Evolutionary conservation across 2,888 invertebrate genomes (phyloP).

Genomic region (Phorcus lineatus): DNA sequence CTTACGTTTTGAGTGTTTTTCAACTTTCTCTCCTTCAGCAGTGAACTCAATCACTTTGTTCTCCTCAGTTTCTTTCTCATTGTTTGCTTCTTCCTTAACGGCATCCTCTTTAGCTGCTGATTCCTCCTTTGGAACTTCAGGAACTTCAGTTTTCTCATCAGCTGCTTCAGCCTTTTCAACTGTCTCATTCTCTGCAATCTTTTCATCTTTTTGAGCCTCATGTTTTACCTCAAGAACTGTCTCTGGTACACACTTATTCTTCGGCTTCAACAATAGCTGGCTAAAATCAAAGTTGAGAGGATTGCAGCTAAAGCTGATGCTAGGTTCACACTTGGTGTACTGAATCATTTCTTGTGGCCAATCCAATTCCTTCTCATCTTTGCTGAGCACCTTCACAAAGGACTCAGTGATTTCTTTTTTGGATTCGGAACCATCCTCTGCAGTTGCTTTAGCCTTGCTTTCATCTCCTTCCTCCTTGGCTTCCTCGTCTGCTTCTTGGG

Average conservation of each 20-base stretch:
- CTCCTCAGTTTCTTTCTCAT: conserved; percentile 43
- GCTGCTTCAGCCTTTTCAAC: not conserved
- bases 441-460: conserved; percentile 29
- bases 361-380: conserved; percentile 65
- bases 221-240: conserved; percentile 28
- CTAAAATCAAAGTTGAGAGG: conserved; percentile 72
- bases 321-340: conserved; percentile 63
- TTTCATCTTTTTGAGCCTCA: conserved; percentile 31
- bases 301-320: conserved; percentile 70
- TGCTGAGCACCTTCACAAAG: conserved; percentile 63
- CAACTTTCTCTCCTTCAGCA: conserved; percentile 30
- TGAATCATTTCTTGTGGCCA: conserved; percentile 73
- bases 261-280: conserved; percentile 48
- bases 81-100: conserved; percentile 10
- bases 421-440: conserved; percentile 12
- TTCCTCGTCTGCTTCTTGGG: conserved; percentile 44
- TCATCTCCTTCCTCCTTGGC: conserved; percentile 27
- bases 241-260: conserved; percentile 28
- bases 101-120: not conserved
- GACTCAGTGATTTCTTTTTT: conserved; percentile 41
- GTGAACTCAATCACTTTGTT: conserved; percentile 28
- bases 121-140: too few species aligned
- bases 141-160: conserved; percentile 23
- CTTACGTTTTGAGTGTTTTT: conserved; percentile 34
- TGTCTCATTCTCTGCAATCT: not conserved